Evolutionary conservation across 2,113 vertebrate genomes (phyloP).

Genomic region (Spermophilus dauricus): DNA sequence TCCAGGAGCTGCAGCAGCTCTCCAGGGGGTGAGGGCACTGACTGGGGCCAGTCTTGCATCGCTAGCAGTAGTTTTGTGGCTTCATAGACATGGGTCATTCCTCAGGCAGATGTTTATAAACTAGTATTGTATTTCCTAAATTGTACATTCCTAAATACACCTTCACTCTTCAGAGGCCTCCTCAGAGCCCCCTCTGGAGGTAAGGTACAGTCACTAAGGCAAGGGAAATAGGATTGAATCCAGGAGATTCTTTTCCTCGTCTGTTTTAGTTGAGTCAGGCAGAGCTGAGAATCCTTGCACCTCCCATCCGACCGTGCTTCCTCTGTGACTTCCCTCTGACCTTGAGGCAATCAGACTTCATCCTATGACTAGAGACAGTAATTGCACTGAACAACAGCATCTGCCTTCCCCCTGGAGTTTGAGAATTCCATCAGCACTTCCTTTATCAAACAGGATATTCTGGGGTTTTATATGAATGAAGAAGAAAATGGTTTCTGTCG

Average conservation of each 20-base stretch:
- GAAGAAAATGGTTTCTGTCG: constrained; percentile 44
- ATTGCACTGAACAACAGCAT: neutral
- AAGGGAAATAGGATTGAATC: neutral
- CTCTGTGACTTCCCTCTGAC: neutral
- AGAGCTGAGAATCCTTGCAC: neutral
- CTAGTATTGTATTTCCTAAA: neutral
- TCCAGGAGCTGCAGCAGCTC: neutral
- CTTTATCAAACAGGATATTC: constrained; percentile 38
- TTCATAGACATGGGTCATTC: neutral
- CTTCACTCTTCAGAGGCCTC: neutral
- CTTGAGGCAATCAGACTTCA: neutral
- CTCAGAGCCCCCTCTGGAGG: neutral
- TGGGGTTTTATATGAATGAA: constrained; percentile 18
- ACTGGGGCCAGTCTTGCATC: neutral
- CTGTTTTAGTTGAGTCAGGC: neutral
- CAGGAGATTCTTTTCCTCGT: neutral
- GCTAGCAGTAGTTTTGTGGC: neutral
- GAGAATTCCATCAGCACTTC: constrained; percentile 24
- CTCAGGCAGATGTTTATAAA: constrained; percentile 34
- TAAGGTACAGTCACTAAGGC: neutral
- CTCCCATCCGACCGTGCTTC: neutral
- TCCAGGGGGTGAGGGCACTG: neutral
- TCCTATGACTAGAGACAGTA: neutral
- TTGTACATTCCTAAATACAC: neutral
- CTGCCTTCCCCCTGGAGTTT: neutral